Evolutionary conservation across 1,140 invertebrate species (phyloP).

Genomic region (Drosophila baimaii): DNA sequence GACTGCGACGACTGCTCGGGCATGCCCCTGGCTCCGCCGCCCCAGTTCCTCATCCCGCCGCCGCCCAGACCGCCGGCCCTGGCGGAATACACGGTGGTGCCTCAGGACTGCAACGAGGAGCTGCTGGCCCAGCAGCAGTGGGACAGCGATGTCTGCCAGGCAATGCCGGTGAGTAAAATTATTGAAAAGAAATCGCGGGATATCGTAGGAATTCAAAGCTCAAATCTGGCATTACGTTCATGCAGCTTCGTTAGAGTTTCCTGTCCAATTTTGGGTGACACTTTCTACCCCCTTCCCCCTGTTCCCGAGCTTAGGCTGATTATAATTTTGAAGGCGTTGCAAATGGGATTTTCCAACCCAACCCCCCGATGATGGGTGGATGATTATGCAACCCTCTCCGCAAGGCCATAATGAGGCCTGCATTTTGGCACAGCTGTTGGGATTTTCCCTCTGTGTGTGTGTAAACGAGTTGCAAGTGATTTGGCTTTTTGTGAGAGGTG

Average conservation of each 20-base stretch:
- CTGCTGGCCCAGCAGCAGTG: constrained; percentile 78
- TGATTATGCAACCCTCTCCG: constrained; percentile 58
- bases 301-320: constrained; percentile 32
- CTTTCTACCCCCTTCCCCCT: not conserved
- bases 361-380: constrained; percentile 25
- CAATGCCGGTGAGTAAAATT: constrained; percentile 85
- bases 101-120: constrained; percentile 76
- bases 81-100: constrained; percentile 79
- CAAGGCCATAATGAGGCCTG: constrained; percentile 53
- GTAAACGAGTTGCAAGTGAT: constrained; percentile 47
- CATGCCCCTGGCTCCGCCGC: constrained; percentile 86
- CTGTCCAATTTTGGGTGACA: not conserved
- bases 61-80: constrained; percentile 86
- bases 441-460: constrained; percentile 51
- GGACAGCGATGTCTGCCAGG: constrained; percentile 83
- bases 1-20: constrained; percentile 86
- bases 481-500: constrained; percentile 57
- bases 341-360: constrained; percentile 35
- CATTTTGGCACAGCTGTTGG: constrained; percentile 65
- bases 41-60: constrained; percentile 86
- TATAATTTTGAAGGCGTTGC: constrained; percentile 52
- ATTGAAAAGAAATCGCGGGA: not conserved
- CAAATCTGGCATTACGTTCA: not conserved
- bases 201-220: not conserved
- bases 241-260: not conserved